Evolutionary conservation across 2,888 invertebrate genomes (phyloP).

Genomic region (Neria commutata): DNA sequence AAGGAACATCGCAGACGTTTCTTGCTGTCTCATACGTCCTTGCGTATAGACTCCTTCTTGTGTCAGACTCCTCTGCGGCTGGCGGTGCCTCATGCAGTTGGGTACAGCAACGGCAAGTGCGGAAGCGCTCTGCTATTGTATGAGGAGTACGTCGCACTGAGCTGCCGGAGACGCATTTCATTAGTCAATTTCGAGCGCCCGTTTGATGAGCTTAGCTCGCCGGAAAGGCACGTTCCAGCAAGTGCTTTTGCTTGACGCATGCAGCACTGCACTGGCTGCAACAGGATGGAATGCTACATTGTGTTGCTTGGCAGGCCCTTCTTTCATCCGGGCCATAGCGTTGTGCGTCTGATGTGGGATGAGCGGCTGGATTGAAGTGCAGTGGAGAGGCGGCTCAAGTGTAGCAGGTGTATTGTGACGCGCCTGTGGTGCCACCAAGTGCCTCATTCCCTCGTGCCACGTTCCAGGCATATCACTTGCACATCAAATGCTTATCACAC

Average conservation of each 20-base stretch:
- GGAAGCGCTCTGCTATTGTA: too few relatives aligned
- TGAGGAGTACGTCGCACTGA: too few relatives aligned
- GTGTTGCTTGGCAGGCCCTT: too few relatives aligned
- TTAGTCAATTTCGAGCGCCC: background rate
- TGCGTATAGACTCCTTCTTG: too few relatives aligned
- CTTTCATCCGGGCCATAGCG: background rate
- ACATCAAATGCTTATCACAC: background rate
- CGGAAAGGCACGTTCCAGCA: background rate
- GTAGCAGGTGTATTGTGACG: background rate
- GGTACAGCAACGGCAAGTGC: too few relatives aligned
- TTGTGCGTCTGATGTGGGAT: background rate
- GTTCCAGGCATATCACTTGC: background rate
- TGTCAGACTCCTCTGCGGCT: too few relatives aligned
- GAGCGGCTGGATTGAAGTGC: background rate
- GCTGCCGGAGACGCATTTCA: too few relatives aligned
- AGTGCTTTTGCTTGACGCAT: background rate
- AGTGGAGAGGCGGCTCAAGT: background rate
- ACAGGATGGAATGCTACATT: too few relatives aligned
- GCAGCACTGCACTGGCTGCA: background rate
- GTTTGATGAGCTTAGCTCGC: background rate
- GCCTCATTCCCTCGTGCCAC: background rate
- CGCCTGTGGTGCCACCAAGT: background rate
- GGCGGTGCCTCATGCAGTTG: too few relatives aligned
- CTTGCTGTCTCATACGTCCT: too few relatives aligned
- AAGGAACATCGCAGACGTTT: too few relatives aligned